A percentile compares a stretch with the other conserved stretches of the same genome.
phyloP scores from a whole-genome alignment of 2,113 vertebrate genomes.

The Sturnus vulgaris region DNA sequence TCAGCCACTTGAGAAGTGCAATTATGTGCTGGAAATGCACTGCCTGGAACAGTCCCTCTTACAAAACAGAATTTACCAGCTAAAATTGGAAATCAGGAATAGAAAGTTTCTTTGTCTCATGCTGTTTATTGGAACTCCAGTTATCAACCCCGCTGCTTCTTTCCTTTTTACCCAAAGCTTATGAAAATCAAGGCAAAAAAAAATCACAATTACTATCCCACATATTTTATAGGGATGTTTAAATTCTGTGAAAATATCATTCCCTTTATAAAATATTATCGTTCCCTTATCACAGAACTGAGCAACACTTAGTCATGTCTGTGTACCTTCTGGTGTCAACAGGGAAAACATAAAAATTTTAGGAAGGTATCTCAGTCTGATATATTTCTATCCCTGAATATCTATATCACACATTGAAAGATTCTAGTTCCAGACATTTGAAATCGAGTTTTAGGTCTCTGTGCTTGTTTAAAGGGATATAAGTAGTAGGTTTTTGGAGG shows the following conservation, averaged over 20 bases:
- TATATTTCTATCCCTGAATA: background rate
- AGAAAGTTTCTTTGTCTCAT: background rate
- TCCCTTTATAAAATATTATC: background rate
- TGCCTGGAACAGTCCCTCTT: background rate
- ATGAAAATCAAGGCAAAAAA: background rate
- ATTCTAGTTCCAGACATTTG: background rate
- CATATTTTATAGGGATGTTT: background rate
- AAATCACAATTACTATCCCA: background rate
- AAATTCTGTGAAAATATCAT: background rate
- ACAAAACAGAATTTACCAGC: background rate
- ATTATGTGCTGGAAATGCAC: background rate
- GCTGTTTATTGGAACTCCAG: background rate
- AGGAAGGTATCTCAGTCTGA: background rate
- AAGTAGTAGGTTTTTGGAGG: background rate
- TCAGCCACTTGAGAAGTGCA: background rate
- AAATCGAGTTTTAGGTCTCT: background rate
- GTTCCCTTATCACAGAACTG: background rate
- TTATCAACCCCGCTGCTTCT: rapidly evolving
- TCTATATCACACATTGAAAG: background rate
- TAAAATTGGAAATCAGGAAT: background rate
- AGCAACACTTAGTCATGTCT: background rate
- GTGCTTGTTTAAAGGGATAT: background rate
- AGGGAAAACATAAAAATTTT: background rate
- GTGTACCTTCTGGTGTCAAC: background rate
- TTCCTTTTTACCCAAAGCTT: background rate